Evolutionary conservation across 2,113 vertebrate genomes (phyloP).

Genomic region (Marmota monax): DNA sequence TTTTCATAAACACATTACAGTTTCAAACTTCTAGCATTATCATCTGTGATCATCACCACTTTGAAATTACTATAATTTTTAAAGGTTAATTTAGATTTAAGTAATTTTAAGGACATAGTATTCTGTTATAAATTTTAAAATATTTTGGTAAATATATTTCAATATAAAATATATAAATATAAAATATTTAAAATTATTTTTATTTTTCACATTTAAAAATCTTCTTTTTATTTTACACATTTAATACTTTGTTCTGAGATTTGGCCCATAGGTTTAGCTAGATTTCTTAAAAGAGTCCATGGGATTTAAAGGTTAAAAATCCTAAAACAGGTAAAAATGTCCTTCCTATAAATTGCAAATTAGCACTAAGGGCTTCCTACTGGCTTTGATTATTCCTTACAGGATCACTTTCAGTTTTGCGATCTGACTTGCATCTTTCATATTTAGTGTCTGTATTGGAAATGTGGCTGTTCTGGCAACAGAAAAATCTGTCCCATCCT

Average conservation of each 20-base stretch:
- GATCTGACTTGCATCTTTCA: not conserved
- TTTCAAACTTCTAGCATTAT: not conserved
- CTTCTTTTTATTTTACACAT: not conserved
- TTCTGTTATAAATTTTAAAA: not conserved
- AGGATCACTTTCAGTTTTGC: not conserved
- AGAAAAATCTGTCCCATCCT: not conserved
- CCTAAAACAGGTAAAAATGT: not conserved
- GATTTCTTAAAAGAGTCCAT: not conserved
- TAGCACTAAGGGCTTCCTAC: not conserved
- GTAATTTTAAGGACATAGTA: not conserved
- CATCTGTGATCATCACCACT: not conserved
- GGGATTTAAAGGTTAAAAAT: not conserved
- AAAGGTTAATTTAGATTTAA: not conserved
- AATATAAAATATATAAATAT: not conserved
- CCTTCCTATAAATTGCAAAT: not conserved
- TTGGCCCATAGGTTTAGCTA: not conserved
- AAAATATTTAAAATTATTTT: too few species aligned
- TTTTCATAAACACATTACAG: not conserved
- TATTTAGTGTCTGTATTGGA: not conserved
- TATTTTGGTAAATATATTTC: not conserved
- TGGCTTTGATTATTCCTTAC: constrained; percentile 30
- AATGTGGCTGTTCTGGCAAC: not conserved
- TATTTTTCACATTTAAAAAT: not conserved
- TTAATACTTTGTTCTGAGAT: not conserved
- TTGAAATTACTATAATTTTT: not conserved